A percentile compares a stretch with the other conserved stretches of the same genome.
phyloP scores from a whole-genome alignment of 2,888 invertebrate genomes.

The Leucophenga maculata region DNA sequence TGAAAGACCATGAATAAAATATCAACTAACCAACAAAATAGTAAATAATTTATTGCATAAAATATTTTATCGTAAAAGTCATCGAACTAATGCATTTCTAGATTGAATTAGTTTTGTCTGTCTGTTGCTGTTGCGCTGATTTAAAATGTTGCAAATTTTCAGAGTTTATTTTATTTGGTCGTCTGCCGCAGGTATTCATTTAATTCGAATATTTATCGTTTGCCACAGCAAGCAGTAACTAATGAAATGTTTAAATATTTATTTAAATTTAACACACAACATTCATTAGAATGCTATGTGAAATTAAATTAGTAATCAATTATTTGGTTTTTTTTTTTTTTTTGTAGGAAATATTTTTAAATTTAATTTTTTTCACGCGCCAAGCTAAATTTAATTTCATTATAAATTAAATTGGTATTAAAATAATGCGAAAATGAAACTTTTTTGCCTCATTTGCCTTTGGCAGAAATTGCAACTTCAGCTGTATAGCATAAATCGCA shows the following conservation, averaged over 20 bases:
- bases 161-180: neutral
- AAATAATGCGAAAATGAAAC: constrained; percentile 12
- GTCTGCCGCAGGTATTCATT: too few species aligned
- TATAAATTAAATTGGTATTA: constrained; percentile 1
- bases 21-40: too few species aligned
- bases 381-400: constrained; percentile 7
- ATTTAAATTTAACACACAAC: neutral
- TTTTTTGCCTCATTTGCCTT: constrained; percentile 27
- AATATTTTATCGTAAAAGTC: too few species aligned
- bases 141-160: neutral
- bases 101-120: neutral
- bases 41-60: too few species aligned
- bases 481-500: neutral
- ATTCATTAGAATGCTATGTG: neutral
- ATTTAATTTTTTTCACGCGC: neutral
- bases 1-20: neutral
- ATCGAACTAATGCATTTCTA: too few species aligned
- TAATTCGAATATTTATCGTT: too few species aligned
- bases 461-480: constrained; percentile 31
- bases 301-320: too few species aligned
- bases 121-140: neutral
- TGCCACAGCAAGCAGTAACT: too few species aligned
- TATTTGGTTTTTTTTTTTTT: too few species aligned
- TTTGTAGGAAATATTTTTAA: neutral
- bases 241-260: too few species aligned